A percentile compares a stretch with the other conserved stretches of the same genome.
phyloP scores from a whole-genome alignment of 1,140 invertebrate species.

The Danaus melanippus region DNA sequence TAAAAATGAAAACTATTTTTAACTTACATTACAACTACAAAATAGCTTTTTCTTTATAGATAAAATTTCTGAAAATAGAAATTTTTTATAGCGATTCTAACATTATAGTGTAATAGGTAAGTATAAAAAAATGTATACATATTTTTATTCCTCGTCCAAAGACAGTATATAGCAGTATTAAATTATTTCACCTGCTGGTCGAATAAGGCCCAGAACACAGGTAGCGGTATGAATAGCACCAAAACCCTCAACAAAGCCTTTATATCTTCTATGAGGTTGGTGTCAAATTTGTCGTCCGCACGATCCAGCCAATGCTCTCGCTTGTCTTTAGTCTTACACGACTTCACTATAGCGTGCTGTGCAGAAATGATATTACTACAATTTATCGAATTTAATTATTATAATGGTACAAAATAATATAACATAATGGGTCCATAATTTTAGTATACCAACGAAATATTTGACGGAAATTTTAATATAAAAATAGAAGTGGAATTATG shows the following conservation, averaged over 20 bases:
- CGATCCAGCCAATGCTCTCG: slow-evolving; percentile 87
- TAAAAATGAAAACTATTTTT: no score
- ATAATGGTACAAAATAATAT: no score
- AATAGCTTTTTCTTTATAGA: neutral
- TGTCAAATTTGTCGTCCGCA: slow-evolving; percentile 80
- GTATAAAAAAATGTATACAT: no score
- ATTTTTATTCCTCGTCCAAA: no score
- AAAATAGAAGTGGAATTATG: no score
- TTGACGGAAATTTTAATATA: no score
- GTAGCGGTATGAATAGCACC: slow-evolving; percentile 83
- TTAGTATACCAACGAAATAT: no score
- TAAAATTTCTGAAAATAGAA: slow-evolving; percentile 1
- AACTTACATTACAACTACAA: no score
- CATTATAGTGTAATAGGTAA: no score
- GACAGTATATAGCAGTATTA: no score
- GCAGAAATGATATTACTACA: slow-evolving; percentile 25
- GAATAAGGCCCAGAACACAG: slow-evolving; percentile 88
- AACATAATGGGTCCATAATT: no score
- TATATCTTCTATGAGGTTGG: slow-evolving; percentile 78
- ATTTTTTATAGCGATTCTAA: no score
- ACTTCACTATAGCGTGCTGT: slow-evolving; percentile 61
- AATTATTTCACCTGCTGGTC: slow-evolving; percentile 77
- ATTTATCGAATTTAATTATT: neutral
- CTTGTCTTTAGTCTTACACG: slow-evolving; percentile 68
- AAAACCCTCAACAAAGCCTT: slow-evolving; percentile 79